These are phyloP conservation scores for Ptychadena robeensis DNA, from an alignment of 2,797 vertebrate species.

Conservation along the genomic window DNA sequence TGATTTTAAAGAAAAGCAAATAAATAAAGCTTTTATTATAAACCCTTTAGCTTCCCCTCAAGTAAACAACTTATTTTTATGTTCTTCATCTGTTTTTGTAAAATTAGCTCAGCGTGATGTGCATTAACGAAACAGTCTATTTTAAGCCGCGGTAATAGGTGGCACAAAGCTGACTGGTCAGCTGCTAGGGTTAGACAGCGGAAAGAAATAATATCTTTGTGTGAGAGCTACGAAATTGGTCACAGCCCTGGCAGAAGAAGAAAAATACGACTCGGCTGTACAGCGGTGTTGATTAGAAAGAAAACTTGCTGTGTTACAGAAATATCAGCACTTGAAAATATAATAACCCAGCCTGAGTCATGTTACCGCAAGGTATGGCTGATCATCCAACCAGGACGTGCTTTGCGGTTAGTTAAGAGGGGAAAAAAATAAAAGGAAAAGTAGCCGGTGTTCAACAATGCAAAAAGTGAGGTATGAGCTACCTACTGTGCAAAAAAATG, in stretches of 20 bases:
- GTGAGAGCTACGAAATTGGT: background rate
- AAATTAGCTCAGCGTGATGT: background rate
- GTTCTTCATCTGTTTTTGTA: constrained; percentile 3
- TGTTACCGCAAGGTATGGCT: background rate
- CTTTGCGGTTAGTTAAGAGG: background rate
- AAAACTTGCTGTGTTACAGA: background rate
- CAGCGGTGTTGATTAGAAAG: constrained; percentile 25
- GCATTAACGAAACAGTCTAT: background rate
- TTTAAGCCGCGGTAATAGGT: background rate
- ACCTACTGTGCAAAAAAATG: constrained; percentile 56
- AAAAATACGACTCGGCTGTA: background rate
- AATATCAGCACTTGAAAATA: constrained; percentile 12
- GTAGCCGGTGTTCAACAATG: constrained; percentile 27
- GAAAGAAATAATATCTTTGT: constrained; percentile 10
- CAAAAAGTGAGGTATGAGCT: constrained; percentile 35
- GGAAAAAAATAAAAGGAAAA: background rate
- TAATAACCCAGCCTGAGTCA: background rate
- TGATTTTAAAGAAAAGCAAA: background rate
- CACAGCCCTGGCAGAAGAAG: constrained; percentile 8
- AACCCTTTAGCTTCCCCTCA: background rate
- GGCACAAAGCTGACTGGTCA: background rate
- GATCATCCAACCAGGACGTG: constrained; percentile 12
- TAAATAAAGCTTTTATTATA: background rate
- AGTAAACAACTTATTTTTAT: background rate
- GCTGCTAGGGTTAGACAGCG: background rate